Base-by-base conservation (phyloP, 2,888 invertebrate species). In the Lamproptera curius region DNA sequence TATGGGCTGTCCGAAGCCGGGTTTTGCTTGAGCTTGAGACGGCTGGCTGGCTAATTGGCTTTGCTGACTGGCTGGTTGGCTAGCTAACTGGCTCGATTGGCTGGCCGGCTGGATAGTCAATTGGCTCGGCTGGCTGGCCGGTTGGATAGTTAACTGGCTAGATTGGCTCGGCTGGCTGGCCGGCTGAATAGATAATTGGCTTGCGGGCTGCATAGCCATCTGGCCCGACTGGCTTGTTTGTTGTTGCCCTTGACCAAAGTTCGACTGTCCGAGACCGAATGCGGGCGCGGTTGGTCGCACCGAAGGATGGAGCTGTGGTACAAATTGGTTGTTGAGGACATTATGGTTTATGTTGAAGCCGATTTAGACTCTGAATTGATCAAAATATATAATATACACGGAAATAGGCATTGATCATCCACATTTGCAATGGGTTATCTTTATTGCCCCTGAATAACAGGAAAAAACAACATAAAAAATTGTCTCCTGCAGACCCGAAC, bases 191-290 rank as follows among this genome's bases (percentile, higher is more conserved):
- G 42, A 38, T 54, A 51, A 10, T 46, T 48, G 16, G 51, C 16
- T n/a, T n/a, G n/a, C n/a, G n/a, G n/a, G n/a, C n/a, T n/a, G n/a
- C n/a, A n/a, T n/a, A 33, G 59, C 35, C n/a, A 58, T 50, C 31
- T 54, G 41, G 11, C 63, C 53, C 5, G 59, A 60, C n/a, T 39
- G 52, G 4, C 58, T 59, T 10, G 39, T 20, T 33, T 41, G 41
- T 20, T 11, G 11, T 36, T 43, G 48, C 39, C 20, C 33, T 11
- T 58, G 56, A 0, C 44, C 33, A 42, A 55, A 50, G n/a, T 49
- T 53, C n/a, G 48, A 42, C 1, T 53, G 49, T 34, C 62, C 62
- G 40, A 70, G 62, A 34, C 51, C 57, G 5, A 64, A 57, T 0
- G 54, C 52, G 0, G 61, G 10, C 20, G 55, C 40, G 33, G 62